Conservation (phyloP, 1,140 invertebrate genomes). For the Brachionus rubens region DNA sequence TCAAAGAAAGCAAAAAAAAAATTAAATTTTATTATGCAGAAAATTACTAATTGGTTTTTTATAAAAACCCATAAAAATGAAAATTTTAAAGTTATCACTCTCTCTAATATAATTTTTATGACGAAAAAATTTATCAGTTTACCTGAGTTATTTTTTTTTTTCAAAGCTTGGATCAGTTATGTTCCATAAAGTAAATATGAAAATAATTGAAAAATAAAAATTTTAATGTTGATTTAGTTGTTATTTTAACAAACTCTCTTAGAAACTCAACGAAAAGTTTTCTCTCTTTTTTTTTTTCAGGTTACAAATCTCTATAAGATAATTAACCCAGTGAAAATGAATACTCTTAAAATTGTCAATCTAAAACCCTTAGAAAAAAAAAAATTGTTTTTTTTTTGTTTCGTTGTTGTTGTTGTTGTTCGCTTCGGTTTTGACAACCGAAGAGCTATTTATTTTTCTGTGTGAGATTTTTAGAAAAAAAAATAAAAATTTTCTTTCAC, state of each 20-base stretch:
- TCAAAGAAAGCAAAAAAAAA: too few species aligned
- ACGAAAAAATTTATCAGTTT: too few species aligned
- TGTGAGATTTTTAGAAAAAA: too few species aligned
- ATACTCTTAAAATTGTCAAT: not conserved
- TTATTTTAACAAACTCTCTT: not conserved
- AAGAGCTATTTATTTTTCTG: too few species aligned
- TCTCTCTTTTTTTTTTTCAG: conserved; percentile 14
- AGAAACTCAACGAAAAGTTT: not conserved
- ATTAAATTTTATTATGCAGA: too few species aligned
- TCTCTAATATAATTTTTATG: too few species aligned
- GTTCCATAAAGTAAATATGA: conserved; percentile 32
- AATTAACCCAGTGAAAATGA: conserved; percentile 28
- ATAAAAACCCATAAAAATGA: conserved; percentile 32
- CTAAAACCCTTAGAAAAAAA: not conserved
- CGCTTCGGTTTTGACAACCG: too few species aligned
- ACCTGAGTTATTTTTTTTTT: conserved; percentile 14
- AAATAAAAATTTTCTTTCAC: too few species aligned
- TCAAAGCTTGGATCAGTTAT: not conserved
- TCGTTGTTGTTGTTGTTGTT: too few species aligned
- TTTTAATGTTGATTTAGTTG: conserved; percentile 24
- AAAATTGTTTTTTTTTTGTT: not conserved
- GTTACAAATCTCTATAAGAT: conserved; percentile 35
- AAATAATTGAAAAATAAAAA: not conserved
- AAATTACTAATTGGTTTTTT: too few species aligned
- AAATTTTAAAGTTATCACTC: too few species aligned